phyloP scores from a whole-genome alignment of 2,113 vertebrate genomes.

The Oreotrochilus melanogaster region DNA sequence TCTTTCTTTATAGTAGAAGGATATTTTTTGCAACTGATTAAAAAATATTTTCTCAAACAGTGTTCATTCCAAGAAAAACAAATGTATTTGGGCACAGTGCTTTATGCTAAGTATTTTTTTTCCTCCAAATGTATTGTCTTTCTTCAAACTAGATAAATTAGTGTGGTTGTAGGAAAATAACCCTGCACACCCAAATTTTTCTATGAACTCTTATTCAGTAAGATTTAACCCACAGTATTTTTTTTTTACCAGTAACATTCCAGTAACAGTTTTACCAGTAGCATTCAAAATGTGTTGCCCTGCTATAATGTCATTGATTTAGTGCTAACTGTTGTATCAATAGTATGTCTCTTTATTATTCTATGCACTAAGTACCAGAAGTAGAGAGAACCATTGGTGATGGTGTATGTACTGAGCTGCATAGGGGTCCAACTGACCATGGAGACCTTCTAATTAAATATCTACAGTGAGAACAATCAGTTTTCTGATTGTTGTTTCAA shows the following conservation, averaged over 20 bases:
- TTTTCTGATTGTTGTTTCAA: not conserved
- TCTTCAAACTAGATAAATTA: not conserved
- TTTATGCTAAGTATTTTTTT: not conserved
- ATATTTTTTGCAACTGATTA: not conserved
- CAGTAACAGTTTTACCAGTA: not conserved
- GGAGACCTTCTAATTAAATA: not conserved
- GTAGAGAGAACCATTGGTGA: not conserved
- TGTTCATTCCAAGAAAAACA: not conserved
- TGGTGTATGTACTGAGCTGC: not conserved
- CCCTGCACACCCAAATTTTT: accelerated
- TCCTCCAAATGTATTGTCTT: not conserved
- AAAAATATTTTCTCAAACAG: not conserved
- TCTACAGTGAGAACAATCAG: not conserved
- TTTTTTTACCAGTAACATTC: not conserved
- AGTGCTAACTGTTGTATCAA: accelerated
- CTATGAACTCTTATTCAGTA: not conserved
- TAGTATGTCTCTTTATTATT: not conserved
- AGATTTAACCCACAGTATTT: not conserved
- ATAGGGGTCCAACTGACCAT: not conserved
- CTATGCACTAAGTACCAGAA: not conserved
- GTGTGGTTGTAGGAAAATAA: not conserved
- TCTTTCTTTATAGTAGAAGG: not conserved
- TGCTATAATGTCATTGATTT: not conserved
- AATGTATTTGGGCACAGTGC: not conserved
- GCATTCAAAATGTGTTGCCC: not conserved